Conservation (phyloP, 2,113 vertebrate species). For the Chaetodon auriga region DNA sequence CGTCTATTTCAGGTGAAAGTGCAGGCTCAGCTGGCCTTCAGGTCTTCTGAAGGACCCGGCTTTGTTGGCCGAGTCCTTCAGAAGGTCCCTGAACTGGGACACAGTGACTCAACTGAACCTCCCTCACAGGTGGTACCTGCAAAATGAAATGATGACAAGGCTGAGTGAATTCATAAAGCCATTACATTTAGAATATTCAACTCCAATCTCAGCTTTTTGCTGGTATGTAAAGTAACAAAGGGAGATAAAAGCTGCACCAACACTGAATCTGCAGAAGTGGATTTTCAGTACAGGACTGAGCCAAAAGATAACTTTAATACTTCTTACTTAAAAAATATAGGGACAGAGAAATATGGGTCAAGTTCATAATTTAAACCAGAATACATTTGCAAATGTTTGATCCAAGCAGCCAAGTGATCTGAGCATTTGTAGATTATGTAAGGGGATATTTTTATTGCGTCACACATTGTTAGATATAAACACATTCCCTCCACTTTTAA, state of each 20-base stretch:
- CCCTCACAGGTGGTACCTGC: background rate
- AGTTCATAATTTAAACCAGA: conserved; percentile 10
- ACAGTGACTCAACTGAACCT: background rate
- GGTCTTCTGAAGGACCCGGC: background rate
- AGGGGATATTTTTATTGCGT: background rate
- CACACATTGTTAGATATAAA: conserved; percentile 2
- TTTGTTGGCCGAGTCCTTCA: conserved; percentile 30
- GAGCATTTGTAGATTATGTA: conserved; percentile 8
- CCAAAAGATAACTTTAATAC: background rate
- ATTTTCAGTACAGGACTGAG: background rate
- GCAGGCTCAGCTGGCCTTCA: background rate
- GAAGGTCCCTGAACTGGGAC: conserved; percentile 24
- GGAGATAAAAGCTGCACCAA: background rate
- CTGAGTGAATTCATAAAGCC: background rate
- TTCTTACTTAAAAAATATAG: background rate
- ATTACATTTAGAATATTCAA: background rate
- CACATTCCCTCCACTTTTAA: background rate
- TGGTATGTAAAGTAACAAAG: background rate
- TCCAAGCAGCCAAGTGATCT: background rate
- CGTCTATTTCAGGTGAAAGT: background rate
- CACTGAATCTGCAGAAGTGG: background rate
- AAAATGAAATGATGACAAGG: background rate
- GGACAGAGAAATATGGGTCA: background rate
- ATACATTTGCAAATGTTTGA: conserved; percentile 2
- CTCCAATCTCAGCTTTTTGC: background rate